Conservation (phyloP, 2,888 invertebrate species). For the Himalopsyche anomala region DNA sequence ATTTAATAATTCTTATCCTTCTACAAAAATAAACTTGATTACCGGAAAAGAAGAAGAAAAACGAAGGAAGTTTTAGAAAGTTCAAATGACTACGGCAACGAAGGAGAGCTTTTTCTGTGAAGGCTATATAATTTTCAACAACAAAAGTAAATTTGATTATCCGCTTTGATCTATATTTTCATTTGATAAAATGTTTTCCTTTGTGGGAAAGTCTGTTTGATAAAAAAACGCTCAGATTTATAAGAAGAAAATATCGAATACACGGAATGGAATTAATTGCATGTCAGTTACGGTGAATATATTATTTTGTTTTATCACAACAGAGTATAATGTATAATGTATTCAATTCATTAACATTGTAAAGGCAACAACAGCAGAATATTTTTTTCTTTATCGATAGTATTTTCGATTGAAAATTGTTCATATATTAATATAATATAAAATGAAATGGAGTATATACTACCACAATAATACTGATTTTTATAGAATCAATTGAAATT, state of each 20-base stretch:
- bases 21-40: constrained; percentile 48
- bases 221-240: constrained; percentile 19
- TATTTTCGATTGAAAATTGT: no score
- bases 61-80: not conserved
- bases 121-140: constrained; percentile 28
- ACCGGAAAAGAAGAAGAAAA: constrained; percentile 35
- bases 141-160: constrained; percentile 34
- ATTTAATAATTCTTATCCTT: constrained; percentile 52
- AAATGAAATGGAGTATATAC: no score
- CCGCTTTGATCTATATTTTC: constrained; percentile 34
- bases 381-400: no score
- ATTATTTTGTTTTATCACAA: no score
- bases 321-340: no score
- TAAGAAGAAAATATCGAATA: constrained; percentile 11
- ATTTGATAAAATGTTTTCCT: constrained; percentile 34
- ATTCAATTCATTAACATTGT: no score
- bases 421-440: no score
- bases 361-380: no score
- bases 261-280: constrained; percentile 3
- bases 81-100: constrained; percentile 6
- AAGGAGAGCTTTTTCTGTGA: not conserved
- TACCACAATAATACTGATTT: no score
- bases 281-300: constrained; percentile 1
- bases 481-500: no score
- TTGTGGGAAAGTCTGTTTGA: constrained; percentile 18